A percentile compares a stretch with the other conserved stretches of the same genome.
Evolutionary conservation across 2,888 invertebrate genomes (phyloP).

Genomic region (Meandrusa payeni): DNA sequence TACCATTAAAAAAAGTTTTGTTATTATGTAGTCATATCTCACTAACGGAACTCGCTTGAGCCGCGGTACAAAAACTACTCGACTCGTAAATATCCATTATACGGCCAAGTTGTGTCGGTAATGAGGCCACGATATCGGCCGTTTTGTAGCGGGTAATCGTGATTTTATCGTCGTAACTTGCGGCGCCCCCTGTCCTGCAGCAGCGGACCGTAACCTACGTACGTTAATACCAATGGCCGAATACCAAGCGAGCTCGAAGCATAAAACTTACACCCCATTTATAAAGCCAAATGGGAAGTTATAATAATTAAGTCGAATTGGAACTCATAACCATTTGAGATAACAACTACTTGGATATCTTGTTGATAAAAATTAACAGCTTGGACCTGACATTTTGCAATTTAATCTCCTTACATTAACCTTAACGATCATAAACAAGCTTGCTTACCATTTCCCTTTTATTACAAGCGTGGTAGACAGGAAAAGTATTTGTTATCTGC

Average conservation of each 20-base stretch:
- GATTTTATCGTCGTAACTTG: slow-evolving; percentile 57
- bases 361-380: neutral
- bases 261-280: slow-evolving; percentile 12
- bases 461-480: no score
- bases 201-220: slow-evolving; percentile 53
- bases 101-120: slow-evolving; percentile 55
- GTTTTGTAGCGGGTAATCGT: slow-evolving; percentile 76
- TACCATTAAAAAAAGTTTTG: slow-evolving; percentile 8
- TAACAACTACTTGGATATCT: neutral
- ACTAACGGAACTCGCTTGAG: slow-evolving; percentile 25
- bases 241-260: slow-evolving; percentile 14
- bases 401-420: no score
- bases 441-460: no score
- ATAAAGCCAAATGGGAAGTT: neutral
- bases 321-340: neutral
- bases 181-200: slow-evolving; percentile 32
- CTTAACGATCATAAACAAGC: no score
- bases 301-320: neutral
- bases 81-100: slow-evolving; percentile 52
- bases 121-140: slow-evolving; percentile 64
- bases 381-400: no score
- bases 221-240: slow-evolving; percentile 35
- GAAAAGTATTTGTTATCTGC: no score
- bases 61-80: slow-evolving; percentile 20
- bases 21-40: slow-evolving; percentile 12